These are phyloP conservation scores for Neosalanx taihuensis DNA, from an alignment of 2,797 vertebrate genomes.

Conservation along the genomic window DNA sequence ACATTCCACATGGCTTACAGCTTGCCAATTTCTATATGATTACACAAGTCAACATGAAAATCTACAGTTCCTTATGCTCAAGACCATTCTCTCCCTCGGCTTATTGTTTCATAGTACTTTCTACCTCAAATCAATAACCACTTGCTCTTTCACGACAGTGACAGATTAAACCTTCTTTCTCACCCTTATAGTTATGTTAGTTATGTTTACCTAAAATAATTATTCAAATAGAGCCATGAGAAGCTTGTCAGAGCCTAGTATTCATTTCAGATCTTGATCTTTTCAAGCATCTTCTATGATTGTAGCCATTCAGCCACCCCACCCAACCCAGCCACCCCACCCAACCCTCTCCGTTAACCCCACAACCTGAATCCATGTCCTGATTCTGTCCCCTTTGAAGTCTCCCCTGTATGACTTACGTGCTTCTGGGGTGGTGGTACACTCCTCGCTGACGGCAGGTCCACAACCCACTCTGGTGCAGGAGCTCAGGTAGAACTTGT, in stretches of 20 bases:
- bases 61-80: slow-evolving; percentile 52
- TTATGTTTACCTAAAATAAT: slow-evolving; percentile 74
- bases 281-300: neutral
- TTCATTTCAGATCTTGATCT: slow-evolving; percentile 32
- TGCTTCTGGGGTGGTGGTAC: slow-evolving; percentile 79
- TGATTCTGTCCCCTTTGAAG: slow-evolving; percentile 13
- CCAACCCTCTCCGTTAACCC: neutral
- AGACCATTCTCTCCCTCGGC: slow-evolving; percentile 61
- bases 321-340: neutral
- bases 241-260: slow-evolving; percentile 60
- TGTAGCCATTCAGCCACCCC: slow-evolving; percentile 5
- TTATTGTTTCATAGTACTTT: slow-evolving; percentile 64
- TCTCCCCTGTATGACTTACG: slow-evolving; percentile 76
- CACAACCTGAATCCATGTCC: slow-evolving; percentile 12
- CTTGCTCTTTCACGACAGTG: slow-evolving; percentile 74
- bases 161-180: slow-evolving; percentile 68
- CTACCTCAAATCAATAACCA: slow-evolving; percentile 74
- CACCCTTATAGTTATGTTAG: slow-evolving; percentile 69
- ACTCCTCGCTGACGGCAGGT: slow-evolving; percentile 82
- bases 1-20: slow-evolving; percentile 52
- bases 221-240: slow-evolving; percentile 68
- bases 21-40: slow-evolving; percentile 48
- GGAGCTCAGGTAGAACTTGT: slow-evolving; percentile 89
- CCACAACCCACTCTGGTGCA: slow-evolving; percentile 90
- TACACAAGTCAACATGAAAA: slow-evolving; percentile 41